Conservation (phyloP, 1,140 invertebrate species). For the Antheraea pernyi region DNA sequence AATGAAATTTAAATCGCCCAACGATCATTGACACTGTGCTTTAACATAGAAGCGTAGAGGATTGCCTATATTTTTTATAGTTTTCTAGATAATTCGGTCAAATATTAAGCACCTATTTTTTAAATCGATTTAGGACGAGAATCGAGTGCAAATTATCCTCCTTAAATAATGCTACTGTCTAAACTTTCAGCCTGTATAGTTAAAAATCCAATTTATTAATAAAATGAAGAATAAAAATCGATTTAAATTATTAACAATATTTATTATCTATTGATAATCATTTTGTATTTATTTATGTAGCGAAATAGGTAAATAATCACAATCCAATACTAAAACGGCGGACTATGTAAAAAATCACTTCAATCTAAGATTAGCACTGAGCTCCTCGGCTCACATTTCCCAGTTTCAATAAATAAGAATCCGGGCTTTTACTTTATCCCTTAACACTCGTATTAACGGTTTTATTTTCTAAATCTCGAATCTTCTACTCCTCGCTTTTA, state of each 20-base stretch:
- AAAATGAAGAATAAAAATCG: not conserved
- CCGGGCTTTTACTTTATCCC: not conserved
- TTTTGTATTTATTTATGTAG: not conserved
- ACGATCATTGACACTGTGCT: too few species aligned
- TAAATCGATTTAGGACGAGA: too few species aligned
- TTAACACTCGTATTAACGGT: constrained; percentile 3
- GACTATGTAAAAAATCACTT: constrained; percentile 5
- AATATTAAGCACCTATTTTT: too few species aligned
- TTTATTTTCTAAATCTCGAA: constrained; percentile 1
- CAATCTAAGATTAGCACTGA: not conserved
- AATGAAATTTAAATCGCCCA: too few species aligned
- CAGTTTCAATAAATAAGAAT: constrained; percentile 13
- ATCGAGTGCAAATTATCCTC: too few species aligned
- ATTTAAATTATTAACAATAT: not conserved
- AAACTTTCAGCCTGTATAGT: too few species aligned
- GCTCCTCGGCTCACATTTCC: constrained; percentile 3
- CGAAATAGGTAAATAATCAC: not conserved
- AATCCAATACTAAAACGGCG: not conserved
- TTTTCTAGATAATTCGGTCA: too few species aligned
- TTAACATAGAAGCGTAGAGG: too few species aligned
- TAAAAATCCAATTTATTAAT: too few species aligned
- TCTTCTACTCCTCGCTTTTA: not conserved
- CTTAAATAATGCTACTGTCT: too few species aligned
- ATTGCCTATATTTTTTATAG: too few species aligned
- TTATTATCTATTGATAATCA: not conserved